A percentile compares a stretch with the other conserved stretches of the same genome.
Evolutionary conservation across 2,113 vertebrate genomes (phyloP).

Genomic region (Montifringilla adamsi): DNA sequence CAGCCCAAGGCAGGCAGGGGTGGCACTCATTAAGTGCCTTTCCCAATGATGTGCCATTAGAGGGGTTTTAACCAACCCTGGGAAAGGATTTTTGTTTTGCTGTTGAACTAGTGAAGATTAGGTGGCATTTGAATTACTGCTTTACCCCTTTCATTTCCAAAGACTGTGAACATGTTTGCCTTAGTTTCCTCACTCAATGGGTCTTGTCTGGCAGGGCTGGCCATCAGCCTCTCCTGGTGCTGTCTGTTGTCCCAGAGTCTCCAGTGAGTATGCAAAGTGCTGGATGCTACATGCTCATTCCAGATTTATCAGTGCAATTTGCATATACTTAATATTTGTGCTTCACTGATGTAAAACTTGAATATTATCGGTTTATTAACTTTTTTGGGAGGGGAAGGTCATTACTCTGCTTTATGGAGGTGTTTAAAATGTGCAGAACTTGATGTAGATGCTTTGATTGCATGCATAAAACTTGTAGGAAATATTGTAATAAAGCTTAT

Average conservation of each 20-base stretch:
- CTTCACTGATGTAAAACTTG: not conserved
- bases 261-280: not conserved
- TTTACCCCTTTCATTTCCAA: not conserved
- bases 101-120: not conserved
- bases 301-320: not conserved
- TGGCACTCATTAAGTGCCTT: not conserved
- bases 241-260: not conserved
- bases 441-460: not conserved
- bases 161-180: fast-evolving
- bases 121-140: not conserved
- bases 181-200: not conserved
- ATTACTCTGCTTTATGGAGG: constrained; percentile 30
- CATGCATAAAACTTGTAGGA: constrained; percentile 22
- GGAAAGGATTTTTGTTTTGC: not conserved
- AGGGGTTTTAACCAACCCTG: not conserved
- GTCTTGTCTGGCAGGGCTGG: not conserved
- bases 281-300: not conserved
- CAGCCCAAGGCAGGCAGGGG: not conserved
- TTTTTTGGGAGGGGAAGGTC: not conserved
- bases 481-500: constrained; percentile 21
- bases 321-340: constrained; percentile 20
- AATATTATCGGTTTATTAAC: constrained; percentile 39
- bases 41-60: not conserved
- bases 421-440: constrained; percentile 42
- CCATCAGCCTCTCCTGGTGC: not conserved